Conservation (phyloP, 2,113 vertebrate genomes). For the Lepus europaeus region DNA sequence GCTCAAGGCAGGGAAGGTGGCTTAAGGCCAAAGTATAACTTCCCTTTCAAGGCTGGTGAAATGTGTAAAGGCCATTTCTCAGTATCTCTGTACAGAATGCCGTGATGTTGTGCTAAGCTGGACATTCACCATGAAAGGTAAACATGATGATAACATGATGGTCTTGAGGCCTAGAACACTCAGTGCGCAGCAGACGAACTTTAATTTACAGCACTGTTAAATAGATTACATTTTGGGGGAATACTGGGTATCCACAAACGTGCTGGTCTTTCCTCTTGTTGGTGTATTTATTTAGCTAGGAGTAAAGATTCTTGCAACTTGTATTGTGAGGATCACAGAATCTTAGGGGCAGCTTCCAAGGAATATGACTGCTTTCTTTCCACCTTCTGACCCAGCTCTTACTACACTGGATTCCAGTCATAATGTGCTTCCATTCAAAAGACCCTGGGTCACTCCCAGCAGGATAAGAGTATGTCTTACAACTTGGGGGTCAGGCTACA, state of each 20-base stretch:
- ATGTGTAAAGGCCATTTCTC: background rate
- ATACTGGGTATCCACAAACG: background rate
- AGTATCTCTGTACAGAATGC: background rate
- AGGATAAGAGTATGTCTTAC: background rate
- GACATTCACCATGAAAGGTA: background rate
- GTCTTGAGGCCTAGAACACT: background rate
- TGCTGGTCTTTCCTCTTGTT: background rate
- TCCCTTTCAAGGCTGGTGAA: conserved; percentile 6
- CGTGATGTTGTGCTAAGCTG: background rate
- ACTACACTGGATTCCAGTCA: background rate
- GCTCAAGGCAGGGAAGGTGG: background rate
- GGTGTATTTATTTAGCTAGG: background rate
- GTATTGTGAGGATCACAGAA: background rate
- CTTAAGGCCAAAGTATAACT: conserved; percentile 40
- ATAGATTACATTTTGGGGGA: background rate
- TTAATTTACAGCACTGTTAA: conserved; percentile 2
- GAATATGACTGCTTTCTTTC: background rate
- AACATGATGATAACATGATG: background rate
- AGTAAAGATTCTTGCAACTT: background rate
- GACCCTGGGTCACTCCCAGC: background rate
- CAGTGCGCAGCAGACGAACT: background rate
- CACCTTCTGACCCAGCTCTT: background rate
- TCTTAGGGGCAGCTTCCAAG: background rate
- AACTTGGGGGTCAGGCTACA: background rate
- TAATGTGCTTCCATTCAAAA: conserved; percentile 19